A percentile compares a stretch with the other conserved stretches of the same genome.
phyloP scores from a whole-genome alignment of 1,140 invertebrate genomes.

The Bilobella aurantiaca region DNA sequence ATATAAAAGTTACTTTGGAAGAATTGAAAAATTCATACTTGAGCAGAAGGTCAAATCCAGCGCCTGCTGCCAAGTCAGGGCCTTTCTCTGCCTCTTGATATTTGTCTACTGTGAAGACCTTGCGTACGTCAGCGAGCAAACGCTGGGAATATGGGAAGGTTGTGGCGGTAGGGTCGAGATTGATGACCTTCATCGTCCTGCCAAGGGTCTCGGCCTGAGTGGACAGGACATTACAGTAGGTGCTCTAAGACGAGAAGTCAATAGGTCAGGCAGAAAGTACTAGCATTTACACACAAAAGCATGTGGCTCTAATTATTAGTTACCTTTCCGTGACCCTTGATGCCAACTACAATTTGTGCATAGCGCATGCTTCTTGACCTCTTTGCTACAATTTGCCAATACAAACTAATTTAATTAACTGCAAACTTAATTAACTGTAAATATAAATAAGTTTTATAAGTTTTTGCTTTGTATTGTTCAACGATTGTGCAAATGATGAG shows the following conservation, averaged over 20 bases:
- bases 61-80: conserved; percentile 10
- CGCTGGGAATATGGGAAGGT: conserved; percentile 13
- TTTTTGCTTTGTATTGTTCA: no score
- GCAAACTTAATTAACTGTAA: no score
- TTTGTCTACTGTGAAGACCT: conserved; percentile 18
- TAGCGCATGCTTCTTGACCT: conserved; percentile 18
- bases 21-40: no score
- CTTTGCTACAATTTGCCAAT: no score
- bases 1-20: no score
- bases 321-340: conserved; percentile 27
- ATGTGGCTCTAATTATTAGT: background rate
- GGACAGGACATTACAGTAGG: conserved; percentile 27
- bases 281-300: background rate
- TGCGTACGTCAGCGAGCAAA: conserved; percentile 23
- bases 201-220: conserved; percentile 25
- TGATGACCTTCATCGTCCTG: conserved; percentile 24
- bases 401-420: no score
- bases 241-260: conserved; percentile 19
- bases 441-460: no score
- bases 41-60: conserved; percentile 20
- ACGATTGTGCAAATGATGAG: no score
- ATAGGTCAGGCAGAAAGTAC: background rate
- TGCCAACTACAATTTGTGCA: conserved; percentile 26
- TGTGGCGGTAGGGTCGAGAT: conserved; percentile 16
- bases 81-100: conserved; percentile 16